phyloP scores from a whole-genome alignment of 1,140 invertebrate species.

The Camponotus pennsylvanicus region DNA sequence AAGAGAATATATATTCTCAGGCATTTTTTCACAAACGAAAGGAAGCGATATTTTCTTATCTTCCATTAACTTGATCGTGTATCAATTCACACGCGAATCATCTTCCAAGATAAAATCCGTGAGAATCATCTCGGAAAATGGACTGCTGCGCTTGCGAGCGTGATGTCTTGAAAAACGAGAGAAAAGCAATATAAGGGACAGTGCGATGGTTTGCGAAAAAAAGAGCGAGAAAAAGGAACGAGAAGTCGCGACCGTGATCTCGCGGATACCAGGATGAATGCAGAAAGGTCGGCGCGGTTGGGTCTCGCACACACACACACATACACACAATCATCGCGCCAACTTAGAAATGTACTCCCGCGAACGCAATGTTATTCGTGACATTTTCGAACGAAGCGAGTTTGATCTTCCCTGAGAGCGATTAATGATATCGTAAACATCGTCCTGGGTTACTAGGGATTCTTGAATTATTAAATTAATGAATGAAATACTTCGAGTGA shows the following conservation, averaged over 20 bases:
- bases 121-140: conserved; percentile 6
- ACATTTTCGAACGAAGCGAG: no score
- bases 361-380: no score
- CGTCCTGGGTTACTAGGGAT: no score
- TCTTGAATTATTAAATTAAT: no score
- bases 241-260: conserved; percentile 56
- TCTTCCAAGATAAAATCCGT: neutral
- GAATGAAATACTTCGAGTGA: no score
- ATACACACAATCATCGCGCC: neutral
- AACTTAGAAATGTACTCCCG: no score
- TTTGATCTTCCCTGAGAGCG: no score
- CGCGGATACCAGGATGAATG: conserved; percentile 52
- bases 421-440: no score
- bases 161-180: conserved; percentile 34
- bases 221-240: conserved; percentile 38
- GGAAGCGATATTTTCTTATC: no score
- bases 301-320: conserved; percentile 15
- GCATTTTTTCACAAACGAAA: no score
- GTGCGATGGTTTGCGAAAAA: conserved; percentile 29
- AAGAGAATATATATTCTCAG: no score
- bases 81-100: neutral
- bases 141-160: neutral
- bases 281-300: conserved; percentile 54
- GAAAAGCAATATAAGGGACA: conserved; percentile 20
- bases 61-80: no score